Conservation (phyloP, 2,797 vertebrate species). For the Benthosema pterotum region DNA sequence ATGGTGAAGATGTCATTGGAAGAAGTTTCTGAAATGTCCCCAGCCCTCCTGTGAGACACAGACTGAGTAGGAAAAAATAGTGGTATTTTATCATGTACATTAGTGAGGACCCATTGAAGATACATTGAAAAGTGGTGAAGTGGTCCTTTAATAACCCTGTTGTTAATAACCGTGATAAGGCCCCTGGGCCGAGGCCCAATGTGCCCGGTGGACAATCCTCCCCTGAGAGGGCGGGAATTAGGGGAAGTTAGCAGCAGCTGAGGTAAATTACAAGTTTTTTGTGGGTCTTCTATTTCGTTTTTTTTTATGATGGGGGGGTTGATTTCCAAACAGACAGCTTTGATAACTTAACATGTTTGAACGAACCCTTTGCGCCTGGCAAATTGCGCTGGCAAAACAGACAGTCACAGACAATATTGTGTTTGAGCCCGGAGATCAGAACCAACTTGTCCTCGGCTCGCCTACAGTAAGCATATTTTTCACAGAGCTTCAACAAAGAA, state of each 20-base stretch:
- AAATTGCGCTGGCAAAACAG: slow-evolving; percentile 52
- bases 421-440: slow-evolving; percentile 54
- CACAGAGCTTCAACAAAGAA: slow-evolving; percentile 40
- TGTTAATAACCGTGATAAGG: no score
- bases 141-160: no score
- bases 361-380: slow-evolving; percentile 49
- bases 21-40: no score
- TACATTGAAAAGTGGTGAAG: no score
- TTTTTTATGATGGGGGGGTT: not conserved
- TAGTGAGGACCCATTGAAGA: no score
- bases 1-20: no score
- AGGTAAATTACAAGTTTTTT: not conserved
- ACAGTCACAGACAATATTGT: slow-evolving; percentile 43
- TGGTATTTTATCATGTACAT: no score
- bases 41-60: no score
- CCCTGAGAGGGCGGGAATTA: not conserved
- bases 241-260: not conserved
- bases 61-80: no score
- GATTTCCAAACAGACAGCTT: slow-evolving; percentile 27
- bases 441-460: slow-evolving; percentile 47
- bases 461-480: slow-evolving; percentile 44
- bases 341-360: slow-evolving; percentile 44
- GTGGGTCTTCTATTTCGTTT: no score
- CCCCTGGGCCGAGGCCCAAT: no score
- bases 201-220: no score